Evolutionary conservation across 2,888 invertebrate genomes (phyloP).

Genomic region (Rotaria sp.): DNA sequence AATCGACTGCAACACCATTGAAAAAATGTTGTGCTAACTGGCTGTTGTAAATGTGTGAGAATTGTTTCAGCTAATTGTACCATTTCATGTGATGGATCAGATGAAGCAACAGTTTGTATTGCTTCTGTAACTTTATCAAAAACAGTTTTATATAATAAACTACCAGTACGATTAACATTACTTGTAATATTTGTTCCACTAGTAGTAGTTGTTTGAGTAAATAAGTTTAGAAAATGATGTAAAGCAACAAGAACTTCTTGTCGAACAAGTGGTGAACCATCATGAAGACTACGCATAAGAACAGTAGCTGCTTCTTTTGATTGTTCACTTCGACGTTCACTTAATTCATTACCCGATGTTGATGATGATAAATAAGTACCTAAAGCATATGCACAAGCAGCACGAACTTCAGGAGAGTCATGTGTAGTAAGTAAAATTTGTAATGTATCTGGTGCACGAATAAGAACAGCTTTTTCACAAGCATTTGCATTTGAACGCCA

Average conservation of each 20-base stretch:
- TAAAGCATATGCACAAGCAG: slow-evolving; percentile 33
- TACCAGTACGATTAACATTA: background rate
- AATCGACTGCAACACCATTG: slow-evolving; percentile 29
- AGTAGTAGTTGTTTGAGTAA: background rate
- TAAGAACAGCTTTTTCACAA: slow-evolving; percentile 31
- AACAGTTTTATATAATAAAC: background rate
- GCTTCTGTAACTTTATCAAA: slow-evolving; percentile 1
- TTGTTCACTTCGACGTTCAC: slow-evolving; percentile 20
- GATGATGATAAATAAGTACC: slow-evolving; percentile 32
- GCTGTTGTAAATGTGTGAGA: background rate
- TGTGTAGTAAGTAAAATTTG: background rate
- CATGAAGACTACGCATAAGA: background rate
- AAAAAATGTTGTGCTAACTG: background rate
- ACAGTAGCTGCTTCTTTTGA: background rate
- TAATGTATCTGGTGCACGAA: slow-evolving; percentile 8
- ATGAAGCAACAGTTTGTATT: background rate
- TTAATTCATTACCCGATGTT: background rate
- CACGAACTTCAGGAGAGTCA: slow-evolving; percentile 34
- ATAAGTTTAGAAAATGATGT: background rate
- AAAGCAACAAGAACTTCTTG: slow-evolving; percentile 16
- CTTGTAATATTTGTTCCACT: background rate
- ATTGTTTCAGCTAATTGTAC: slow-evolving; percentile 11
- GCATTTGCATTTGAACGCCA: slow-evolving; percentile 34
- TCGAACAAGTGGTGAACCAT: slow-evolving; percentile 22
- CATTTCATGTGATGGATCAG: background rate